These are phyloP conservation scores for Trypoxylus dichotomus DNA, from an alignment of 1,140 invertebrate species.

Conservation along the genomic window DNA sequence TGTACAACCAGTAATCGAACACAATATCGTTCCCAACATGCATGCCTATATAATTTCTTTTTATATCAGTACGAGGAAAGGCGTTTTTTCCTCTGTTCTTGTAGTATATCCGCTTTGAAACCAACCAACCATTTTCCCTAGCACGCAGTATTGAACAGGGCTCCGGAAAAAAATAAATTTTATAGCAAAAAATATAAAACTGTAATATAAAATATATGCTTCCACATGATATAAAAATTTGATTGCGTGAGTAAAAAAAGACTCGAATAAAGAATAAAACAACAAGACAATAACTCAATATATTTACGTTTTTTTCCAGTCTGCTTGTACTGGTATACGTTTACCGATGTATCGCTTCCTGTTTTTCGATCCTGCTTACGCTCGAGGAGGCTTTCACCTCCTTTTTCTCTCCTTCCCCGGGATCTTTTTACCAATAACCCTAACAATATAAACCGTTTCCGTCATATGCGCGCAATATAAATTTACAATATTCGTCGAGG, in stretches of 20 bases:
- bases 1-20: not conserved
- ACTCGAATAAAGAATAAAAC: slow-evolving; percentile 14
- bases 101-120: not conserved
- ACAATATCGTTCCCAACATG: not conserved
- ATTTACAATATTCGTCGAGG: slow-evolving; percentile 12
- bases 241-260: slow-evolving; percentile 15
- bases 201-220: slow-evolving; percentile 20
- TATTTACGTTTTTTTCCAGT: slow-evolving; percentile 5
- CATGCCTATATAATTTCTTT: slow-evolving; percentile 21
- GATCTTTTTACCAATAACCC: slow-evolving; percentile 14
- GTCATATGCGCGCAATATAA: not conserved
- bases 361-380: not conserved
- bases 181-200: slow-evolving; percentile 22
- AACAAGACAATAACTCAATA: slow-evolving; percentile 17
- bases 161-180: slow-evolving; percentile 10
- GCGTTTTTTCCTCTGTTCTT: not conserved
- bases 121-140: not conserved
- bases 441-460: slow-evolving; percentile 13
- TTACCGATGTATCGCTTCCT: too few relatives aligned
- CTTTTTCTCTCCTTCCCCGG: not conserved
- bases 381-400: not conserved
- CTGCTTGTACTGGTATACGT: not conserved
- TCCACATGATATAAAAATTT: slow-evolving; percentile 21
- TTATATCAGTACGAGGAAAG: not conserved
- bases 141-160: not conserved